Base-by-base conservation (phyloP, 2,888 invertebrate genomes). In the Saturnia pavonia region DNA sequence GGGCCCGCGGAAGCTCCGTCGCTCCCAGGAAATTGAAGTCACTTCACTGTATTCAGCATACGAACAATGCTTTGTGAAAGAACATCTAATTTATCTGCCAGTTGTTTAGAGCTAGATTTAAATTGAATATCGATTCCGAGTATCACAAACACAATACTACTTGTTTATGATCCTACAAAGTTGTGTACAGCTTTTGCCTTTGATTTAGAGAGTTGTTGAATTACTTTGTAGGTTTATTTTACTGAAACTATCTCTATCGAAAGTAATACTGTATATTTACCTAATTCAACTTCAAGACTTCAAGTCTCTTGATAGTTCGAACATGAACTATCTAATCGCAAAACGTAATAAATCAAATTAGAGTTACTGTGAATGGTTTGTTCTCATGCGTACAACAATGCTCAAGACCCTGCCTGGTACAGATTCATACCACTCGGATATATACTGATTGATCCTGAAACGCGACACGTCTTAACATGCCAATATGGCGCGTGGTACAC, bases 21-120 rank as follows among this genome's bases (percentile, higher is more conserved):
- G 83, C 82, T 82, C 76, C 80, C 91, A 92, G 93, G 93, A 94
- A 94, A 94, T 94, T 93, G 93, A 92, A 94, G 91, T 91, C 92
- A 92, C 89, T 89, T 90, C 87, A 80, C 80, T 70, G 81, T 76
- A 84, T 86, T 85, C 87, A 84, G 78, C 82, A 81, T 82, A 84
- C 83, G 85, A 91, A 91, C 91, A 91, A 89, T 89, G 92, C 92
- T 91, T 90, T 91, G 90, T 88, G 91, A 91, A 92, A 91, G 91
- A 92, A 92, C 89, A 88, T 92, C 88, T 91, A 90, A 92, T 92
- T 92, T 90, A 92, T 92, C 91, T 91, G 84, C 80, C 80, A 87
- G 84, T 90, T 88, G 88, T 89, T 91, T 88, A 84, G 82, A 88
- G 86, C 78, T 85, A 85, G 82, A 87, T 91, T 90, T 89, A 91